phyloP scores from a whole-genome alignment of 2,888 invertebrate genomes.

The Buathra laborator region DNA sequence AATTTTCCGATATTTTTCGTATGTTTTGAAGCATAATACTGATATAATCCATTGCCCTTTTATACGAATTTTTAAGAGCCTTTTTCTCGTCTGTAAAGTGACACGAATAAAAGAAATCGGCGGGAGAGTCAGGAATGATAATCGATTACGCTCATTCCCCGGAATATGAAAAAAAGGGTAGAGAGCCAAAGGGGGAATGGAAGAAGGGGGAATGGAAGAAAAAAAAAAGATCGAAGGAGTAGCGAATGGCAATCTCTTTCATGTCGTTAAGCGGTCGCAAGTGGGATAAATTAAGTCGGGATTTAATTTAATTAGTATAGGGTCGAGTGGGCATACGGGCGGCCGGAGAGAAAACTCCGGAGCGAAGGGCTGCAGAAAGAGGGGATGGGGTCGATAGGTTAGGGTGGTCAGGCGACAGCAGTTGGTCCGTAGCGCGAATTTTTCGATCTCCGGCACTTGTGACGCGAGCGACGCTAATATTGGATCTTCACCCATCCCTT shows the following conservation, averaged over 20 bases:
- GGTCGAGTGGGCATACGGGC: slow-evolving; percentile 76
- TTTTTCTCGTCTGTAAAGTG: too few relatives aligned
- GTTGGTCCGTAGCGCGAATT: slow-evolving; percentile 48
- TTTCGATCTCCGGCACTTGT: slow-evolving; percentile 66
- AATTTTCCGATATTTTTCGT: too few relatives aligned
- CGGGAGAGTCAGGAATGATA: not conserved
- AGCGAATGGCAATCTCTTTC: slow-evolving; percentile 22
- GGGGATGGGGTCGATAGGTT: slow-evolving; percentile 21
- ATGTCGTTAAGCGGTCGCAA: slow-evolving; percentile 59
- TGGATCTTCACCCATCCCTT: slow-evolving; percentile 73
- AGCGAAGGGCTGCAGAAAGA: too few relatives aligned
- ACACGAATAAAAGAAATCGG: not conserved
- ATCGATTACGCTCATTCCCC: not conserved
- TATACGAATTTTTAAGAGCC: too few relatives aligned
- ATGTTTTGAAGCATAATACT: too few relatives aligned
- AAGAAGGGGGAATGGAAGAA: slow-evolving; percentile 22
- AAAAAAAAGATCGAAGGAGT: not conserved
- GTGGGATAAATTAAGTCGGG: slow-evolving; percentile 77
- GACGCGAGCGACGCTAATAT: slow-evolving; percentile 77
- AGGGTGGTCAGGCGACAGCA: slow-evolving; percentile 12
- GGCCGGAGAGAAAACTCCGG: slow-evolving; percentile 21
- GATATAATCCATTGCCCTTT: too few relatives aligned
- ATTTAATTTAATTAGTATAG: slow-evolving; percentile 82
- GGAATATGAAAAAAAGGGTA: not conserved
- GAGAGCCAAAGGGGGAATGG: not conserved